Evolutionary conservation across 2,888 invertebrate species (phyloP).

Genomic region (Eilema sororculum): DNA sequence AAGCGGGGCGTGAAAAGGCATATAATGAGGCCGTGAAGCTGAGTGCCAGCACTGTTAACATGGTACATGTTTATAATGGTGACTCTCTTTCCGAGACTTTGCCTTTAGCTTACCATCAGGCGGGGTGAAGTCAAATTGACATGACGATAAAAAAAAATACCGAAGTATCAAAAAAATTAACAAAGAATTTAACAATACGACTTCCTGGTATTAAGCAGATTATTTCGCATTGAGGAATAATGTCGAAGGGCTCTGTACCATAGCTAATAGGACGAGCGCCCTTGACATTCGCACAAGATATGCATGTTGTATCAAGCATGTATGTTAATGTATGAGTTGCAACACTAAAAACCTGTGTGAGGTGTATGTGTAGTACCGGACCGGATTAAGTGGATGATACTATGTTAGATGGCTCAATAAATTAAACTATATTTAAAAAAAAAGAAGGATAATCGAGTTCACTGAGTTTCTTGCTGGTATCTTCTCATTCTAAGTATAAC

Average conservation of each 20-base stretch:
- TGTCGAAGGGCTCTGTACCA: neutral
- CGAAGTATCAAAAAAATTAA: neutral
- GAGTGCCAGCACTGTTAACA: too few relatives aligned
- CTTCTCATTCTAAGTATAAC: too few relatives aligned
- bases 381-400: constrained; percentile 2
- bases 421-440: too few relatives aligned
- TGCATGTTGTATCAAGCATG: neutral
- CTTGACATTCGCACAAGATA: constrained; percentile 14
- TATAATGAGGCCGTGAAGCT: too few relatives aligned
- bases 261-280: neutral
- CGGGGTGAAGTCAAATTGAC: too few relatives aligned
- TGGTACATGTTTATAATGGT: too few relatives aligned
- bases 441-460: too few relatives aligned
- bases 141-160: too few relatives aligned
- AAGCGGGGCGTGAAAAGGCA: too few relatives aligned
- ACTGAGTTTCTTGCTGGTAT: too few relatives aligned
- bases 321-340: constrained; percentile 4
- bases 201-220: neutral
- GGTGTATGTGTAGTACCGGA: constrained; percentile 5
- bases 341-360: constrained; percentile 1
- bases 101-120: too few relatives aligned
- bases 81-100: too few relatives aligned
- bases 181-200: neutral
- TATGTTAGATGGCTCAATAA: neutral
- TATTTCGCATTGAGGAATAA: neutral